These are phyloP conservation scores for Setophaga petechia DNA, from an alignment of 2,113 vertebrate species.

Conservation along the genomic window DNA sequence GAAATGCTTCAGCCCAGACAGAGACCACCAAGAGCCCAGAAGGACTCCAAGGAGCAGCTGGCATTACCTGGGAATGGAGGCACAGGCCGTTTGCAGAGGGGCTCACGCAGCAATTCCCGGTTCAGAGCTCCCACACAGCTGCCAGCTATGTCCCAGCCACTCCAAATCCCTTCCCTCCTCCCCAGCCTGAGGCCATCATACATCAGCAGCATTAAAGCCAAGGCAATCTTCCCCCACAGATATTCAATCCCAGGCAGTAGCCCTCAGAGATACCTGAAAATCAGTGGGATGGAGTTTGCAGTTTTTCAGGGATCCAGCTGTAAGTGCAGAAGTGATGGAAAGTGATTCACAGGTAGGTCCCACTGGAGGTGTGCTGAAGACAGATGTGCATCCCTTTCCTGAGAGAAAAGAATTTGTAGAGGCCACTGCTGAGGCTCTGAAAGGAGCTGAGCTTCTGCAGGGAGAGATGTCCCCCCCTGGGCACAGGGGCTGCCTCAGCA, in stretches of 20 bases:
- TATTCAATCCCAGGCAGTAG: neutral
- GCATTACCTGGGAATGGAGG: too few relatives aligned
- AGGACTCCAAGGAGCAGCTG: too few relatives aligned
- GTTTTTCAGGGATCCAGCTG: neutral
- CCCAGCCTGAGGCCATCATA: neutral
- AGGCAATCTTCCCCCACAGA: too few relatives aligned
- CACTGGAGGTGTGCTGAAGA: neutral
- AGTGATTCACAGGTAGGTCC: neutral
- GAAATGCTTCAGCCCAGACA: neutral
- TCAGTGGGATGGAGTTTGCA: too few relatives aligned
- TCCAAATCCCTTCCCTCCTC: neutral
- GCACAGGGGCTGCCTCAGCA: neutral
- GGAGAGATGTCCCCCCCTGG: accelerated
- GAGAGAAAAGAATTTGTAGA: neutral
- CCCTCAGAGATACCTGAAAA: neutral
- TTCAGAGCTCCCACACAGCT: neutral
- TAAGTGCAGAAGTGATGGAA: neutral
- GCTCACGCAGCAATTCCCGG: neutral
- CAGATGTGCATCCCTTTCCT: neutral
- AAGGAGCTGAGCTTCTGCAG: accelerated
- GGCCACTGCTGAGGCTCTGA: neutral
- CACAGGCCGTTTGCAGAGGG: too few relatives aligned
- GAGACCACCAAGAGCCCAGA: too few relatives aligned
- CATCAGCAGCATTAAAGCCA: neutral
- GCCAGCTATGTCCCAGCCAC: too few relatives aligned